Evolutionary conservation across 1,140 invertebrate genomes (phyloP).

Genomic region (Penaeus vannamei): DNA sequence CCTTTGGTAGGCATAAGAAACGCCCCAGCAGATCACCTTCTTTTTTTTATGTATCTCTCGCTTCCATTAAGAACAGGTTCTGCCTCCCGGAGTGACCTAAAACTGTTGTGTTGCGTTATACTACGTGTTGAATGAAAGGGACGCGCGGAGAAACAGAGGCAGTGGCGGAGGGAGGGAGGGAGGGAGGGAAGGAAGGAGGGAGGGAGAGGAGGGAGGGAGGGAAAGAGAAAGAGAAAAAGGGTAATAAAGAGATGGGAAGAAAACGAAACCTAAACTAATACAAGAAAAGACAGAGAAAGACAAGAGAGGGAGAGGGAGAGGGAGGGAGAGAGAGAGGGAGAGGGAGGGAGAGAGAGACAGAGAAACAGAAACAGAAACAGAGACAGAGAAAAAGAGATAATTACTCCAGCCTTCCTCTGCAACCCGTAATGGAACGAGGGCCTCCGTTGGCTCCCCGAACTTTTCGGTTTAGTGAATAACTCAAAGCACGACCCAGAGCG

Average conservation of each 20-base stretch:
- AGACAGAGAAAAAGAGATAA: not conserved
- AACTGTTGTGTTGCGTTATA: too few relatives aligned
- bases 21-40: too few relatives aligned
- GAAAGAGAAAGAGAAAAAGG: not conserved
- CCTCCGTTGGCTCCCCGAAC: too few relatives aligned
- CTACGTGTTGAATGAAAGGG: not conserved
- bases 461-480: too few relatives aligned
- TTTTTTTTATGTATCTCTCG: too few relatives aligned
- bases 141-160: not conserved
- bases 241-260: not conserved
- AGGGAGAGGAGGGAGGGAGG: not conserved
- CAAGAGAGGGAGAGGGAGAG: conserved; percentile 22
- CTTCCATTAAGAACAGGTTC: too few relatives aligned
- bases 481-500: too few relatives aligned
- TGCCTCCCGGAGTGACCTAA: too few relatives aligned
- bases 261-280: not conserved
- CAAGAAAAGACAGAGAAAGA: not conserved
- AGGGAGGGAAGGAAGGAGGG: not conserved
- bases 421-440: too few relatives aligned
- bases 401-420: too few relatives aligned
- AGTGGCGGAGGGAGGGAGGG: not conserved
- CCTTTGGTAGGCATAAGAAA: too few relatives aligned
- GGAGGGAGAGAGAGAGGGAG: not conserved
- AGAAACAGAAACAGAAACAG: not conserved
- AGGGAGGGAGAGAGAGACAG: conserved; percentile 5